A percentile compares a stretch with the other conserved stretches of the same genome.
Conservation (phyloP, 2,113 vertebrate species). For the Mesoclemmys tuberculata region DNA sequence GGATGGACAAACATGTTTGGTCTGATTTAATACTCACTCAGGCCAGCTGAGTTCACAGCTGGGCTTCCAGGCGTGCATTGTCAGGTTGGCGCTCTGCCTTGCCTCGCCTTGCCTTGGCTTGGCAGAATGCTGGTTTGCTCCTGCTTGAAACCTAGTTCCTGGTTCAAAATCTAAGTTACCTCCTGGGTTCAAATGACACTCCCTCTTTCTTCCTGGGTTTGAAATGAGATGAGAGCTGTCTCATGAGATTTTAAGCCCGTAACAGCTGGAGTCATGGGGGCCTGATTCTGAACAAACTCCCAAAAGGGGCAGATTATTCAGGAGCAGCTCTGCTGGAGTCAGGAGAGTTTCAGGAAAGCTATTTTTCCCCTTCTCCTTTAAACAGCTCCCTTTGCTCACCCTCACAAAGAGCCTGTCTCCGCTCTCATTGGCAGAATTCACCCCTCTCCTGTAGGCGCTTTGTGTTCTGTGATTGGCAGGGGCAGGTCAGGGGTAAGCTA, state of each 20-base stretch:
- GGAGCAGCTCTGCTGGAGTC: neutral
- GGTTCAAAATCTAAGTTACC: neutral
- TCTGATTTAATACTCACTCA: neutral
- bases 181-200: neutral
- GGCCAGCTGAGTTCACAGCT: neutral
- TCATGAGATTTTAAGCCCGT: neutral
- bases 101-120: too few species aligned
- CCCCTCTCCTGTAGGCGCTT: too few species aligned
- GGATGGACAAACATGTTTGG: neutral
- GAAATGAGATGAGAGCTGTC: neutral
- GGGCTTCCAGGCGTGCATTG: neutral
- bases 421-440: neutral
- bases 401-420: neutral
- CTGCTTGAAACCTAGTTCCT: neutral
- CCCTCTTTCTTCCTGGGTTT: neutral
- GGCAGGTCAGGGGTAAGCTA: neutral
- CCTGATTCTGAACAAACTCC: neutral
- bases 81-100: neutral
- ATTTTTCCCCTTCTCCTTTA: neutral
- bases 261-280: neutral
- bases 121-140: neutral
- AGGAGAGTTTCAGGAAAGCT: neutral
- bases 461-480: neutral
- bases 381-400: neutral
- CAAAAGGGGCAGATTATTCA: neutral